Evolutionary conservation across 2,113 vertebrate genomes (phyloP), one percentile per base, ranked within the genome.

Genomic region (Pluvialis apricaria): DNA sequence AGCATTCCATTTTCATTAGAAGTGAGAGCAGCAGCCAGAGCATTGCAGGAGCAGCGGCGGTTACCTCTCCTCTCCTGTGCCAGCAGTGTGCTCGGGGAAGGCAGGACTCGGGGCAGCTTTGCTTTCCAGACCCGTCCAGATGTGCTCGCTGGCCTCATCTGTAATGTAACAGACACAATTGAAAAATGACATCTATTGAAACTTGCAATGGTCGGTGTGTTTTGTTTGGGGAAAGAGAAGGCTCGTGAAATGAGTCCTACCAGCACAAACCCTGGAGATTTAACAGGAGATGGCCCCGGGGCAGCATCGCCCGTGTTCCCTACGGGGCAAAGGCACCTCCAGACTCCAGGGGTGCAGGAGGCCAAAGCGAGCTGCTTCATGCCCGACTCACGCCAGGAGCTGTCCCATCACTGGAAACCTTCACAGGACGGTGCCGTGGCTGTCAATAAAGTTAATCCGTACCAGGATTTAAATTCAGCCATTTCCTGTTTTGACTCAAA

Each of bases 401-500:
- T 82, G 75, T 68, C n/a, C 0, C 87, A 91, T 20, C 34, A 6
- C 65, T 91, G 77, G 31, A 71, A 96, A 60, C 26, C 69, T 73
- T 38, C 12, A 12, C 86, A 92, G 73, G 95, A 92, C 9, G 0
- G 52, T 57, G 92, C 82, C 1, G 2, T 0, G 8, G 66, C 66
- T 94, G 94, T 95, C 96, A 95, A 94, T 84, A 91, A 70, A 83
- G 38, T 86, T 95, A 95, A 97, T 97, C 97, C 86, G 6, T 68
- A 96, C 96, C 98, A 97, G 98, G 98, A 98, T 97, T 97, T 97
- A 84, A 94, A 96, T 94, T 89, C 79, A 95, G 94, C 92, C 86
- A 15, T 93, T 97, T 98, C 98, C 98, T 97, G 97, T 97, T 98
- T 96, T 90, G 91, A 96, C 86, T 95, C 86, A 81, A 91, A 96